Evolutionary conservation across 2,113 vertebrate species (phyloP), one percentile per base, ranked within the genome.

Genomic region (Cnemophilus loriae): DNA sequence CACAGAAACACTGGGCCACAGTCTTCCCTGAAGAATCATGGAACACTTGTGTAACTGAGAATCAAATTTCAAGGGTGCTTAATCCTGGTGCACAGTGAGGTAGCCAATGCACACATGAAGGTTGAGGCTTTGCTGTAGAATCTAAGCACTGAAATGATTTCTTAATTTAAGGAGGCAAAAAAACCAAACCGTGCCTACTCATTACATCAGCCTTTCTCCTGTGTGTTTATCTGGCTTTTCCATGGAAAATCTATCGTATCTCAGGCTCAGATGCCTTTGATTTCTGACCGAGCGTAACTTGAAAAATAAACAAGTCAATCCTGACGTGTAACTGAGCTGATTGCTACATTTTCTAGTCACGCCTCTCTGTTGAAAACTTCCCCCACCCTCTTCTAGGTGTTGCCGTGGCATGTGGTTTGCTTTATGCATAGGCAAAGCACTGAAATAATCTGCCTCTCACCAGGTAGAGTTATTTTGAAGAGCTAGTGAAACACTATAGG

Each of bases 371-470:
- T 60, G 94, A 95, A 97, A 97, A 96, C 95, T 96, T 96, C 96
- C 96, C 84, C 97, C 98, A 91, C 97, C 97, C 98, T 97, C 91
- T 95, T 95, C 87, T 95, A 98, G 98, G 97, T 98, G 96, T 97
- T 95, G 96, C 91, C 97, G 89, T 89, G 95, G 95, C 97, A 88
- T 93, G 94, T 95, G 97, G 95, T 84, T 89, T 57, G 93, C 73
- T 95, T 93, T 76, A 55, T 81, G 96, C 79, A 93, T 93, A 50
- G 88, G 42, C 94, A 94, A 92, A 81, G 96, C 76, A 9, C 67
- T 84, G 60, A 94, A 94, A 82, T 67, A 67, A 77, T 89, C 84
- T 88, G 91, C 91, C 83, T 90, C 92, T 95, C 44, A 37, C 70
- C 91, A 76, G 77, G 65, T 61, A 91, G 92, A 94, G 95, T 89